Base-by-base conservation (phyloP, 2,113 vertebrate species). In the Brachypodius melanocephalos region DNA sequence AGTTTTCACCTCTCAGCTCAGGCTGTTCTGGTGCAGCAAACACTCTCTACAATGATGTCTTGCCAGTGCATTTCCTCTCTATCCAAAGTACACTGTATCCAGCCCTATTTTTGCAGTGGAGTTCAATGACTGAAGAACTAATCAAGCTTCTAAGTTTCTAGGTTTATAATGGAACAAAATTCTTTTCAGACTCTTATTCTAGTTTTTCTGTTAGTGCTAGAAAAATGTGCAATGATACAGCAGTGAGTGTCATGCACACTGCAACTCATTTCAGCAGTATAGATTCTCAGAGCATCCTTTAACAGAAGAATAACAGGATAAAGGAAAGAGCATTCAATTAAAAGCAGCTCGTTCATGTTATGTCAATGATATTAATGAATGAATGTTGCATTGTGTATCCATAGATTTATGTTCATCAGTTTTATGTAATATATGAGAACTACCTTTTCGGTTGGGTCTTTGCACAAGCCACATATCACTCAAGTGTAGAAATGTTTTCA, bases 391-490 rank as follows among this genome's bases (percentile, higher is more conserved):
- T 85, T 75, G 25, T 43, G 16, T 61, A 45, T 77, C 52, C 14
- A 36, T 51, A 75, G 18, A 75, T 72, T 65, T 48, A 24, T 57
- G 52, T 24, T 78, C n/a, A 26, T 77, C 61, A 40, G 1, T 36
- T 29, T 71, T 89, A n/a, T 22, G 24, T 34, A 74, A 5, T 31
- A 19, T 40, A 40, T 26, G 55, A 83, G 26, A 79, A 62, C 36
- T 48, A 69, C 14, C 31, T 86, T 84, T 73, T 66, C 3, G 3
- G 26, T 29, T 73, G 40, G 36, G 16, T 59, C 66, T 72, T 40
- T 51, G n/a, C 0, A 0, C 55, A 54, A 36, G 55, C 21, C 45
- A 58, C 4, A 11, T 54, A 48, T 4, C n/a, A 48, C 48, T 63
- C 10, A 68, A 46, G 17, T 54, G 40, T n/a, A 51, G 17, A 66